These are phyloP conservation scores for Platichthys stellatus DNA, from an alignment of 2,113 vertebrate genomes.

Conservation along the genomic window DNA sequence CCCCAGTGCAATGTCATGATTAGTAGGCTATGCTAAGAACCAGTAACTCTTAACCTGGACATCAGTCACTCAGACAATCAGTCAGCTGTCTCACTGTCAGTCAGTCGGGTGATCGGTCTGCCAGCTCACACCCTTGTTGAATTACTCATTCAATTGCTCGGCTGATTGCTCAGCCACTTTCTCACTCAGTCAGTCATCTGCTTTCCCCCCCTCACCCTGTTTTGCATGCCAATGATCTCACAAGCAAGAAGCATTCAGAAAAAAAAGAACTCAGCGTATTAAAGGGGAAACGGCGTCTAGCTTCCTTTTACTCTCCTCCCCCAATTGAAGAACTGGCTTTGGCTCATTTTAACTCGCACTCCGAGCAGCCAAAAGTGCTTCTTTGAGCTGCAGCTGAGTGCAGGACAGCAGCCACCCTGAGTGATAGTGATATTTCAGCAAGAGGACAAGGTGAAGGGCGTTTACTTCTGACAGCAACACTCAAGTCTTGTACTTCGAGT, in stretches of 20 bases:
- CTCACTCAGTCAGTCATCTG: background rate
- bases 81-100: conserved; percentile 55
- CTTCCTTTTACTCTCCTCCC: background rate
- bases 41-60: conserved; percentile 38
- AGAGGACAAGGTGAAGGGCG: background rate
- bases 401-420: conserved; percentile 10
- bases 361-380: conserved; percentile 21
- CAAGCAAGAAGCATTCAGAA: background rate
- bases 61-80: conserved; percentile 62
- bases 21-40: conserved; percentile 53
- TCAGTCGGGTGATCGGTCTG: conserved; percentile 36
- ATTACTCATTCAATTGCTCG: conserved; percentile 2
- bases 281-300: background rate
- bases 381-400: conserved; percentile 20
- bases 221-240: background rate
- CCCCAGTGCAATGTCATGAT: conserved; percentile 46
- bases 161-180: background rate
- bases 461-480: conserved; percentile 2
- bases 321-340: background rate
- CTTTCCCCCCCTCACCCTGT: background rate
- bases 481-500: background rate
- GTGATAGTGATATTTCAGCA: conserved; percentile 21
- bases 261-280: background rate
- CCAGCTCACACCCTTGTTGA: conserved; percentile 28
- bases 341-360: background rate